Percentiles rank a stretch among this genome's conserved stretches.
Conservation (phyloP, 2,113 vertebrate genomes). For the Psittacula cyanocephala region DNA sequence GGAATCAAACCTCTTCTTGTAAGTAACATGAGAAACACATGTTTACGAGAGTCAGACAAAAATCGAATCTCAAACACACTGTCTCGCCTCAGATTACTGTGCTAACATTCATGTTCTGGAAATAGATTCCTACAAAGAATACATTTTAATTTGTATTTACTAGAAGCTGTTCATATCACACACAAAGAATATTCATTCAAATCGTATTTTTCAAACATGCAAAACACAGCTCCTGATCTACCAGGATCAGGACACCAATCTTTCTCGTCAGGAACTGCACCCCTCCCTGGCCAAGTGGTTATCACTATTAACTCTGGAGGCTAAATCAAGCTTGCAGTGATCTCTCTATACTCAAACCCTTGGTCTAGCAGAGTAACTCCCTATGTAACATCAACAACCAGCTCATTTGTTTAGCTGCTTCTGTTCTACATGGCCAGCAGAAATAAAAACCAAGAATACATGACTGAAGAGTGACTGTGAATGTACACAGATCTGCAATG, state of each 20-base stretch:
- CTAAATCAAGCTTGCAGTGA: background rate
- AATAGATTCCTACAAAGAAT: background rate
- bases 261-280: background rate
- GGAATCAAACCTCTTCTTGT: background rate
- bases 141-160: background rate
- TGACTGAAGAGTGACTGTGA: background rate
- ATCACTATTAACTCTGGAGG: background rate
- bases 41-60: background rate
- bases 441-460: background rate
- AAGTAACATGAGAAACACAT: background rate
- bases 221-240: background rate
- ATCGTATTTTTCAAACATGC: background rate
- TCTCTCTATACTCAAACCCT: background rate
- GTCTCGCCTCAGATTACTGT: background rate
- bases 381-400: background rate
- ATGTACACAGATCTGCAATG: rapidly evolving
- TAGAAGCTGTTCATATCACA: background rate
- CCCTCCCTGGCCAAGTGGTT: background rate
- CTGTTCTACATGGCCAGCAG: background rate
- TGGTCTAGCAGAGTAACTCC: background rate
- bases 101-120: background rate
- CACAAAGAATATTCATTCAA: background rate
- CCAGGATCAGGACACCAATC: background rate
- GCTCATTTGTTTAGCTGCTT: background rate
- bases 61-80: background rate